phyloP scores from a whole-genome alignment of 2,888 invertebrate genomes.

The Onthophagus sagittarius region DNA sequence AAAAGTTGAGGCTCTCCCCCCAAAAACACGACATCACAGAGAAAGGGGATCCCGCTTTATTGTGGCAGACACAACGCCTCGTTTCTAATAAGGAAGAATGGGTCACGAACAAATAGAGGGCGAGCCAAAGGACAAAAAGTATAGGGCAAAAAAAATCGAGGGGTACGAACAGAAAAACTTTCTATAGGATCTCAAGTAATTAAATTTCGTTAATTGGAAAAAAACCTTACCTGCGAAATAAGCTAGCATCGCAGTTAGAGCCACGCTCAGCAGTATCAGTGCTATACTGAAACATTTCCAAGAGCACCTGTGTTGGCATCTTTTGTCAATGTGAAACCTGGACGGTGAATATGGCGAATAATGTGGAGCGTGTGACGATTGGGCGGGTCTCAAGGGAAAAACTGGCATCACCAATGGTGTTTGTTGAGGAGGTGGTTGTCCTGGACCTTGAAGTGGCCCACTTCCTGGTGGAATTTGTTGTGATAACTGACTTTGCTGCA shows the following conservation, averaged over 20 bases:
- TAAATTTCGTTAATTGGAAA: background rate
- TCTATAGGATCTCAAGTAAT: background rate
- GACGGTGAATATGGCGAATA: slow-evolving; percentile 89
- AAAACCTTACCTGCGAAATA: slow-evolving; percentile 82
- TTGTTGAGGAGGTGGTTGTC: slow-evolving; percentile 56
- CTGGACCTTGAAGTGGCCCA: slow-evolving; percentile 58
- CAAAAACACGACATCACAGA: background rate
- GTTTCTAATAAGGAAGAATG: background rate
- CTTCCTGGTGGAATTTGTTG: slow-evolving; percentile 59
- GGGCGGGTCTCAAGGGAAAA: slow-evolving; percentile 70
- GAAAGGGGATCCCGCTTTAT: background rate
- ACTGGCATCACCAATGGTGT: slow-evolving; percentile 84
- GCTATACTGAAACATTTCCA: slow-evolving; percentile 96
- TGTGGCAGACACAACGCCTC: background rate
- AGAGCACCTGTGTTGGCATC: slow-evolving; percentile 89
- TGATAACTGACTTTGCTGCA: slow-evolving; percentile 54
- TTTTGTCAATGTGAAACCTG: slow-evolving; percentile 91
- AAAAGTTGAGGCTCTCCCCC: background rate
- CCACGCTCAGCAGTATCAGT: slow-evolving; percentile 85
- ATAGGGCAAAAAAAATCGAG: background rate
- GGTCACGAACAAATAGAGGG: background rate
- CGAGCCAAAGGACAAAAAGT: background rate
- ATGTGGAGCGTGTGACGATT: slow-evolving; percentile 66
- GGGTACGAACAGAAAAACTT: background rate
- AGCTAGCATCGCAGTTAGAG: slow-evolving; percentile 87